phyloP scores from a whole-genome alignment of 2,888 invertebrate species.

The Odontocolon sp. region DNA sequence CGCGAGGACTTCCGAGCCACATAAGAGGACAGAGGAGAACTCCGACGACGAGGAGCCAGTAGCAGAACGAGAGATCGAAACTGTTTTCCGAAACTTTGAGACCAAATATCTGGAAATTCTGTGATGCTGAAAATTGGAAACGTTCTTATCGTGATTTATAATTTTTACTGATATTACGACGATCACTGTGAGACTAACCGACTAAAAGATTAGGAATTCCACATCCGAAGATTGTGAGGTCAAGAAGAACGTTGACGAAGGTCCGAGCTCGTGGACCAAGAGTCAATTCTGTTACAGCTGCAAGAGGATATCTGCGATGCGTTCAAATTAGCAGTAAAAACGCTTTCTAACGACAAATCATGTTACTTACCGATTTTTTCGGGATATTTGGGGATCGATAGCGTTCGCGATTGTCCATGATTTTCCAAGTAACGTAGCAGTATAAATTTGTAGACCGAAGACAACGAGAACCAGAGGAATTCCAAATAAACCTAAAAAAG shows the following conservation, averaged over 20 bases:
- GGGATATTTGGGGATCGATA: conserved; percentile 85
- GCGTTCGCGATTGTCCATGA: conserved; percentile 91
- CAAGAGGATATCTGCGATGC: conserved; percentile 88
- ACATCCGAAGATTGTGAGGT: conserved; percentile 89
- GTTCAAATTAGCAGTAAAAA: background rate
- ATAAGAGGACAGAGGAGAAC: conserved; percentile 89
- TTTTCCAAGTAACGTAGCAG: conserved; percentile 89
- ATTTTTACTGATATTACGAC: background rate
- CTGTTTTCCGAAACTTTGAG: conserved; percentile 85
- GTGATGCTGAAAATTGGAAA: conserved; percentile 84
- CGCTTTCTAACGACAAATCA: background rate
- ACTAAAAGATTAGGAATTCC: conserved; percentile 91
- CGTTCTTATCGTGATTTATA: background rate
- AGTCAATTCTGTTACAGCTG: conserved; percentile 91
- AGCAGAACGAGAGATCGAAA: conserved; percentile 89
- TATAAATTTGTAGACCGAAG: conserved; percentile 89
- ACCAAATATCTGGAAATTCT: conserved; percentile 90
- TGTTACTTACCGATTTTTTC: conserved; percentile 82
- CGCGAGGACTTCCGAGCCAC: conserved; percentile 95
- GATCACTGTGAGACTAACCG: conserved; percentile 80
- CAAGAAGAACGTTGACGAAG: conserved; percentile 86
- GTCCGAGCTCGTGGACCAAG: conserved; percentile 85
- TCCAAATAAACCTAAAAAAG: conserved; percentile 85
- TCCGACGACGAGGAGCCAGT: conserved; percentile 91
- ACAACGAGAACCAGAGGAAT: conserved; percentile 86